These are phyloP conservation scores for Nomada hirtipes DNA, from an alignment of 2,888 invertebrate genomes.

Conservation along the genomic window DNA sequence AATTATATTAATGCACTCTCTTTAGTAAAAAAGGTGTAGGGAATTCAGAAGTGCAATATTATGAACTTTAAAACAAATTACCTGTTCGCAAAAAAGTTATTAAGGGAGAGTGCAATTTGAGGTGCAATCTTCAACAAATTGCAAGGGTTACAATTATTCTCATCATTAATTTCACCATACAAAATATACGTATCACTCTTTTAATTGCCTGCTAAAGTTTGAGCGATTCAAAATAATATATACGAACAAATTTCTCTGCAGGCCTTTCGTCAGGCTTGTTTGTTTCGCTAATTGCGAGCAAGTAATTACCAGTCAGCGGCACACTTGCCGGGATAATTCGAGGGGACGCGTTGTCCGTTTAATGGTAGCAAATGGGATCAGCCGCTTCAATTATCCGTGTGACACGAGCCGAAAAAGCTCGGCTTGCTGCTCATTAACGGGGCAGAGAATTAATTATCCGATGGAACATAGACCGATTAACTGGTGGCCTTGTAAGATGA, in stretches of 20 bases:
- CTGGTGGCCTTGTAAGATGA: neutral
- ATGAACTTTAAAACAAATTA: too few relatives aligned
- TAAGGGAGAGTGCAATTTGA: too few relatives aligned
- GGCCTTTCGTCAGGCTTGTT: constrained; percentile 3
- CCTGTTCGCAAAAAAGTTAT: too few relatives aligned
- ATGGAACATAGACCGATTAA: constrained; percentile 54
- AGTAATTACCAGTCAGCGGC: constrained; percentile 43
- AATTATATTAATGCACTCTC: too few relatives aligned
- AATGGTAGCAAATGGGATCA: constrained; percentile 46
- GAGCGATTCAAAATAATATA: too few relatives aligned
- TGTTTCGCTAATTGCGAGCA: constrained; percentile 47
- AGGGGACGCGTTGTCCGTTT: constrained; percentile 30
- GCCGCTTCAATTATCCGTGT: constrained; percentile 50
- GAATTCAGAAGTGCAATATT: too few relatives aligned
- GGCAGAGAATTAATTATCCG: constrained; percentile 53
- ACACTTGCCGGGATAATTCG: constrained; percentile 48
- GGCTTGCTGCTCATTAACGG: constrained; percentile 54
- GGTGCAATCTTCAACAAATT: too few relatives aligned
- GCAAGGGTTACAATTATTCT: too few relatives aligned
- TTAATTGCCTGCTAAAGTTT: neutral
- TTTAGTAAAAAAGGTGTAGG: too few relatives aligned
- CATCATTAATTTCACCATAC: too few relatives aligned
- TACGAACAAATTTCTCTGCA: neutral
- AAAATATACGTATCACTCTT: too few relatives aligned
- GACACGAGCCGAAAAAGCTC: constrained; percentile 50